Evolutionary conservation across 2,888 invertebrate genomes (phyloP).

Genomic region (Nymphalis c-album): DNA sequence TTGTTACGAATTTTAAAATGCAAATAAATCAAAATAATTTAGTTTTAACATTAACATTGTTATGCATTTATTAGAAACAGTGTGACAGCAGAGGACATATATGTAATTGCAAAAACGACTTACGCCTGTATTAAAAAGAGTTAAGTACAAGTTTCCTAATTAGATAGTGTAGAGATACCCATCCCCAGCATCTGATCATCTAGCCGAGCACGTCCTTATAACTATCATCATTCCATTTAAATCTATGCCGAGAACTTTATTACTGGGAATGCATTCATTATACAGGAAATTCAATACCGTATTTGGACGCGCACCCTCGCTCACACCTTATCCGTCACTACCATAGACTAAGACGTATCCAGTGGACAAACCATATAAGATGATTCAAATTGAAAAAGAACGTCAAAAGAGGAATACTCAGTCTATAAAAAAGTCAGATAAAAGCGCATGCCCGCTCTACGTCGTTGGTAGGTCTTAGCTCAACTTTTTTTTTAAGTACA

Average conservation of each 20-base stretch:
- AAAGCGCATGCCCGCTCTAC: not conserved
- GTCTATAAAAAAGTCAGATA: not conserved
- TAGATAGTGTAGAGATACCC: constrained; percentile 27
- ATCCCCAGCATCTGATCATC: constrained; percentile 26
- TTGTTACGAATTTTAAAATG: too few species aligned
- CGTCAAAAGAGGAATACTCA: not conserved
- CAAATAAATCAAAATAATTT: too few species aligned
- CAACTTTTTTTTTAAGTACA: constrained; percentile 22
- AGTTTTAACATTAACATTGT: too few species aligned
- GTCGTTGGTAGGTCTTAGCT: not conserved
- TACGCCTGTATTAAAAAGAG: not conserved
- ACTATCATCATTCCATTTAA: constrained; percentile 44
- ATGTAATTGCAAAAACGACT: not conserved
- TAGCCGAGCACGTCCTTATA: constrained; percentile 31
- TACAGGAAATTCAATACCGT: constrained; percentile 50
- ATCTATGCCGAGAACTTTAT: constrained; percentile 39
- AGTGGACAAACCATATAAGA: not conserved
- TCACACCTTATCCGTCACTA: constrained; percentile 43
- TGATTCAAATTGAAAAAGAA: not conserved
- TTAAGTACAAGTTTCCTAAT: constrained; percentile 33
- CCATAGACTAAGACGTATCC: constrained; percentile 17
- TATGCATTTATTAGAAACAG: too few species aligned
- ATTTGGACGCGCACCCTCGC: constrained; percentile 48
- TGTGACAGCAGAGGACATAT: not conserved
- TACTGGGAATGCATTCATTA: constrained; percentile 52